phyloP scores from a whole-genome alignment of 23 tunicate genomes.

The Clavelina lepadiformis region DNA sequence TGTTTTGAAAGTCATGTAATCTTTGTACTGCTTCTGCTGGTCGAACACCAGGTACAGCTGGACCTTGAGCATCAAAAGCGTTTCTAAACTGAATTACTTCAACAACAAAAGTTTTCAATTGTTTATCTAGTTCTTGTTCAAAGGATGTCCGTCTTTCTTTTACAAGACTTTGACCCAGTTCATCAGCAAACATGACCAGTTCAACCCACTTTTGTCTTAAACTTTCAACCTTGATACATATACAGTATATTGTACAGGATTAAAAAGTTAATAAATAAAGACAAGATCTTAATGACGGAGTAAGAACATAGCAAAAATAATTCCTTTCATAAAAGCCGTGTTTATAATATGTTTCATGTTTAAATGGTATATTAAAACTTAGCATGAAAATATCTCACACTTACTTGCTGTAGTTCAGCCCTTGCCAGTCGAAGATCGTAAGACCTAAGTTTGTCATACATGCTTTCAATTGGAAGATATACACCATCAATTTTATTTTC shows the following conservation, averaged over 20 bases:
- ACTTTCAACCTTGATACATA: conserved; percentile 61
- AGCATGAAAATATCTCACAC: too few species aligned
- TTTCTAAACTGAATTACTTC: conserved; percentile 87
- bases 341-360: too few species aligned
- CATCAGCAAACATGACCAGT: conserved; percentile 59
- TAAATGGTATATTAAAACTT: too few species aligned
- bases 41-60: conserved; percentile 80
- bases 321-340: too few species aligned
- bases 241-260: too few species aligned
- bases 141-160: conserved; percentile 80
- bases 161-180: conserved; percentile 62
- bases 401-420: conserved; percentile 74
- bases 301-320: too few species aligned
- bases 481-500: conserved; percentile 88
- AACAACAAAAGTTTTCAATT: conserved; percentile 85
- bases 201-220: conserved; percentile 88
- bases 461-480: conserved; percentile 87
- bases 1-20: conserved; percentile 81
- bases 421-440: conserved; percentile 77
- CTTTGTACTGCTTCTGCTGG: conserved; percentile 86
- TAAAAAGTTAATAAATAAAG: too few species aligned
- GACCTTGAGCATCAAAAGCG: conserved; percentile 90
- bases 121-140: conserved; percentile 94
- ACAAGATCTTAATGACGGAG: too few species aligned
- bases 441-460: conserved; percentile 74